Base-by-base conservation (phyloP, 2,888 invertebrate species). In the Deilephila porcellus region DNA sequence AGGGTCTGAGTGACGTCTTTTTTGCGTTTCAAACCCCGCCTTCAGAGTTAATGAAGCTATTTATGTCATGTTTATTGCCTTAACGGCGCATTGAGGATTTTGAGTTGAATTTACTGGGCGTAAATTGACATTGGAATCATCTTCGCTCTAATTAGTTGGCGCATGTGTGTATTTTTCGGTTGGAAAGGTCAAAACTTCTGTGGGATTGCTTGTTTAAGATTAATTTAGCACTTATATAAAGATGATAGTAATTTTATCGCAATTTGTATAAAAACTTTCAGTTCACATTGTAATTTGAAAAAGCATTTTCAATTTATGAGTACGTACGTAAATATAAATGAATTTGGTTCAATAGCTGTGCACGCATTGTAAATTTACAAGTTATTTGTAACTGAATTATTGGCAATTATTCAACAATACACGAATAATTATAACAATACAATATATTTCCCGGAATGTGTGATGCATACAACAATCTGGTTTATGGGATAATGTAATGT, bases 61-160 rank as follows among this genome's bases (percentile, higher is more conserved):
- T 94, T 92, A 83, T 88, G 93, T 94, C 94, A 93, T 89, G 88
- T 93, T 93, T 94, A 93, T 93, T 91, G 89, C 92, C 89, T 92
- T 94, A 91, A 93, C 88, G 91, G 89, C 89, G 89, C 88, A 90
- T 91, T 87, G 87, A 82, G 90, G 93, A 91, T 93, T 93, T 93
- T 88, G 90, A 88, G 85, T 87, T 85, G 86, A 91, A 94, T 93
- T 94, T 94, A 93, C 86, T 91, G 89, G 87, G 90, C 89, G 91
- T 87, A 91, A 94, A 94, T 93, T 93, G 93, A 92, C 92, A 89
- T 89, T 84, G 87, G 86, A 90, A 88, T 88, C 87, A 84, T 88
- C 83, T 88, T 78, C 80, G 83, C 73, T 80, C 86, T 91, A 93
- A 92, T 93, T 92, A 90, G 88, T 83, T 79, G 77, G 76, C 78